Percentiles rank a stretch among this genome's conserved stretches.
phyloP scores from a whole-genome alignment of 2,797 vertebrate genomes.

The Pseudochromis fuscus region DNA sequence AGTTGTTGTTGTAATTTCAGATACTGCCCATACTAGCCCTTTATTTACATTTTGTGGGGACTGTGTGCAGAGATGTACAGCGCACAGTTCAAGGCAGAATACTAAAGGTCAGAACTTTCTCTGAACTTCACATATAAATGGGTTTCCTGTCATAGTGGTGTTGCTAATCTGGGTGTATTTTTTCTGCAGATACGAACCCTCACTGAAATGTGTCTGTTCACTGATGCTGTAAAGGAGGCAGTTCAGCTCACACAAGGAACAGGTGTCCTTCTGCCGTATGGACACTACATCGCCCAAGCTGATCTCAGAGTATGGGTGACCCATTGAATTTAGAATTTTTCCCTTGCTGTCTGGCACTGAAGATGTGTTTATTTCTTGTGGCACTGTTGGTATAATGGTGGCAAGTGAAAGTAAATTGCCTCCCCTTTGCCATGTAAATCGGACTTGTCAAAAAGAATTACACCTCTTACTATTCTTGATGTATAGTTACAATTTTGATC shows the following conservation, averaged over 20 bases:
- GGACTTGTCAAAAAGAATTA: too few species aligned
- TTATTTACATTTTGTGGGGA: constrained; percentile 89
- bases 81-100: constrained; percentile 89
- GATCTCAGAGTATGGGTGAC: constrained; percentile 67
- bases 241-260: constrained; percentile 83
- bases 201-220: constrained; percentile 89
- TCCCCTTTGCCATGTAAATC: too few species aligned
- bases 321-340: too few species aligned
- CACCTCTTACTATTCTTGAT: not conserved
- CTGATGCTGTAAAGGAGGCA: constrained; percentile 89
- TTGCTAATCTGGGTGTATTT: constrained; percentile 45
- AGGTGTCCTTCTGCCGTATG: constrained; percentile 79
- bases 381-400: too few species aligned
- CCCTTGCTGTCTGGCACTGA: too few species aligned
- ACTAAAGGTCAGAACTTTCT: constrained; percentile 88
- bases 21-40: constrained; percentile 90
- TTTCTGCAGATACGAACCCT: constrained; percentile 88
- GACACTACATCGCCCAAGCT: constrained; percentile 68
- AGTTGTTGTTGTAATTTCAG: constrained; percentile 77
- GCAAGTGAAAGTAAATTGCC: too few species aligned
- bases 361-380: too few species aligned
- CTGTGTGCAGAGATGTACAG: constrained; percentile 87
- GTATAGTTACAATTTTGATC: not conserved
- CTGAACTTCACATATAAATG: not conserved
- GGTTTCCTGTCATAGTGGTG: constrained; percentile 30